A percentile compares a stretch with the other conserved stretches of the same genome.
Evolutionary conservation across 92 coral and sea anemone genomes (phyloP).

Genomic region (Pocillopora grandis): DNA sequence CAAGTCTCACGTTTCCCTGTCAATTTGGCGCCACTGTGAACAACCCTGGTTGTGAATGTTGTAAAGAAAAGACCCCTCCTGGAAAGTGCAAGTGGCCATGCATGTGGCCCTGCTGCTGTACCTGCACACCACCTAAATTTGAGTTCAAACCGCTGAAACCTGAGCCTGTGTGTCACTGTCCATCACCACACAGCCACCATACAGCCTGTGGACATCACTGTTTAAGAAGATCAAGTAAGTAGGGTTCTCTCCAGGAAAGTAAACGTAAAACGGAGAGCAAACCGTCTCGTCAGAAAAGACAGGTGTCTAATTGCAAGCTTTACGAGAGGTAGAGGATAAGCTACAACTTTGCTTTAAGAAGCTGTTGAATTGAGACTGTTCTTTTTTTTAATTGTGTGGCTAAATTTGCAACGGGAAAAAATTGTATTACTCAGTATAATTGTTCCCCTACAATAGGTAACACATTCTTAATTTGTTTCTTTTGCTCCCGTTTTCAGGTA

Average conservation of each 20-base stretch:
- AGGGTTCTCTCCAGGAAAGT: no score
- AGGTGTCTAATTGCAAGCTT: no score
- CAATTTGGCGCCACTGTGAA: constrained; percentile 82
- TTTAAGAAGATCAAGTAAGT: constrained; percentile 23
- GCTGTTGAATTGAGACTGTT: no score
- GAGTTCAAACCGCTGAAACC: constrained; percentile 85
- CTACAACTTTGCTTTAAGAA: no score
- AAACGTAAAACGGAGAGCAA: no score
- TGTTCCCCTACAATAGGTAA: no score
- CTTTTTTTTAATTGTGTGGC: no score
- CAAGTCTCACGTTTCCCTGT: constrained; percentile 77
- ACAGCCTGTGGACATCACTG: constrained; percentile 64
- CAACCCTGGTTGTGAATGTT: constrained; percentile 85
- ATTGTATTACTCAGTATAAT: neutral
- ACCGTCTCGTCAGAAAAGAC: no score
- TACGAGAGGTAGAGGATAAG: no score
- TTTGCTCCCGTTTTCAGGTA: neutral
- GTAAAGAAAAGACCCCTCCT: constrained; percentile 83
- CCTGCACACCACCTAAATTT: constrained; percentile 89
- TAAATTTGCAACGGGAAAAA: no score
- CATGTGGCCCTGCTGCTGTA: constrained; percentile 97
- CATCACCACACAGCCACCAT: constrained; percentile 62
- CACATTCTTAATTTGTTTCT: neutral
- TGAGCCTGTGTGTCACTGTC: constrained; percentile 89
- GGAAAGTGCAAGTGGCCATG: constrained; percentile 97